phyloP scores from a whole-genome alignment of 2,113 vertebrate species.

The Catagonus wagneri region DNA sequence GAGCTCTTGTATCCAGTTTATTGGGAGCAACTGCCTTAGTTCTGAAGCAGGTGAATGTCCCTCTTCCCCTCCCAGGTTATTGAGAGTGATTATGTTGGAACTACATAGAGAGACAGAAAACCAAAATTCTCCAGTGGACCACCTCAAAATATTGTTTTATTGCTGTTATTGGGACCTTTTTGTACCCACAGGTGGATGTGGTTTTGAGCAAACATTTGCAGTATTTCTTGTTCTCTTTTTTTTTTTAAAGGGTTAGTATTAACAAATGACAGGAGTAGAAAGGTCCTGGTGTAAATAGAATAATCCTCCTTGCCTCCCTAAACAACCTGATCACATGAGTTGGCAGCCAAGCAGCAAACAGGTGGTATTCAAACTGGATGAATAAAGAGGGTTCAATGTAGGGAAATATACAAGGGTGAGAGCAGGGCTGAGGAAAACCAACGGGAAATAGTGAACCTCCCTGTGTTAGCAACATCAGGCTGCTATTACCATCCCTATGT shows the following conservation, averaged over 20 bases:
- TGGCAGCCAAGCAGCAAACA: not conserved
- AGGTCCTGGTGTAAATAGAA: not conserved
- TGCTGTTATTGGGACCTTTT: not conserved
- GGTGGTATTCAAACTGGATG: not conserved
- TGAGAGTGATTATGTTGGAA: not conserved
- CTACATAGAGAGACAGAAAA: not conserved
- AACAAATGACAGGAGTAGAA: too few relatives aligned
- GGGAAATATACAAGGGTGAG: not conserved
- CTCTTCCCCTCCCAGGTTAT: too few relatives aligned
- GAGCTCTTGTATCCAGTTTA: not conserved
- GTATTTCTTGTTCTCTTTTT: too few relatives aligned
- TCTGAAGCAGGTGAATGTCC: not conserved
- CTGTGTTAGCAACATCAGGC: not conserved
- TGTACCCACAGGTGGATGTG: not conserved
- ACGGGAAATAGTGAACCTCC: not conserved
- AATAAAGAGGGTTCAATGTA: not conserved
- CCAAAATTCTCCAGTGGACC: not conserved
- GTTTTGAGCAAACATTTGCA: not conserved
- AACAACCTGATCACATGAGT: not conserved
- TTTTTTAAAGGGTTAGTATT: too few relatives aligned
- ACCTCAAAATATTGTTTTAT: not conserved
- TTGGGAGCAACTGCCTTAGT: not conserved
- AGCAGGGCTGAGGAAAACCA: not conserved
- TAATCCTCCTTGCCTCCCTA: not conserved
- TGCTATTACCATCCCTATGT: not conserved